Conservation (phyloP, 2,888 invertebrate genomes). For the Agonopterix alstromeriana region DNA sequence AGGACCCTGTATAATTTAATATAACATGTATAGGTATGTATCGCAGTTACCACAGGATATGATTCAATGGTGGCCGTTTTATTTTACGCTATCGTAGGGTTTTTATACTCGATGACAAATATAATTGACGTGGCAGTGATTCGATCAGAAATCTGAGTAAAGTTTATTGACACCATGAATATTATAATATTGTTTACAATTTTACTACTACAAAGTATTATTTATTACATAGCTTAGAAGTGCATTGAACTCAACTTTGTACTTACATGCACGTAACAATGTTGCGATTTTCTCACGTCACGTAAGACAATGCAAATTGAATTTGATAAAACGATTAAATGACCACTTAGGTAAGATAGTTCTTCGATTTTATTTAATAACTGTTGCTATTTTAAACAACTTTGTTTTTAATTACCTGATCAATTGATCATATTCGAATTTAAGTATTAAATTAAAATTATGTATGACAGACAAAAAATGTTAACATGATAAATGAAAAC, state of each 20-base stretch:
- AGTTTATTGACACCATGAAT: constrained; percentile 15
- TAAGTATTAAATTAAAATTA: too few species aligned
- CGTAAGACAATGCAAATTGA: background rate
- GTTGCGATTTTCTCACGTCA: constrained; percentile 1
- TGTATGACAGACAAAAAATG: too few species aligned
- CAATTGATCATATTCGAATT: too few species aligned
- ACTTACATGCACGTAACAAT: background rate
- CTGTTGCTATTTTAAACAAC: too few species aligned
- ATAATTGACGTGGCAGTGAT: constrained; percentile 7
- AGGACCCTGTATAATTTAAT: too few species aligned
- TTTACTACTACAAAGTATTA: too few species aligned
- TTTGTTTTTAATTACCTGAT: too few species aligned
- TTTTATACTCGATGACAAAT: constrained; percentile 16
- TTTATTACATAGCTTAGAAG: background rate
- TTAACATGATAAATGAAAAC: too few species aligned
- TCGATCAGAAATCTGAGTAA: constrained; percentile 22
- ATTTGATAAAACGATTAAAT: too few species aligned
- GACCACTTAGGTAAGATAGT: too few species aligned
- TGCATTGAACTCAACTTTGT: constrained; percentile 6
- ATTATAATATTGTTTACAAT: too few species aligned
- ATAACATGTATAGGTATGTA: background rate
- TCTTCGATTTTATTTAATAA: too few species aligned
- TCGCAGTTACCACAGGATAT: constrained; percentile 34
- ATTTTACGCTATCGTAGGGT: constrained; percentile 44
- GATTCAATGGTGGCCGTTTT: constrained; percentile 41